Base-by-base conservation (phyloP, 2,888 invertebrate genomes). In the Oeneis ivallda region DNA sequence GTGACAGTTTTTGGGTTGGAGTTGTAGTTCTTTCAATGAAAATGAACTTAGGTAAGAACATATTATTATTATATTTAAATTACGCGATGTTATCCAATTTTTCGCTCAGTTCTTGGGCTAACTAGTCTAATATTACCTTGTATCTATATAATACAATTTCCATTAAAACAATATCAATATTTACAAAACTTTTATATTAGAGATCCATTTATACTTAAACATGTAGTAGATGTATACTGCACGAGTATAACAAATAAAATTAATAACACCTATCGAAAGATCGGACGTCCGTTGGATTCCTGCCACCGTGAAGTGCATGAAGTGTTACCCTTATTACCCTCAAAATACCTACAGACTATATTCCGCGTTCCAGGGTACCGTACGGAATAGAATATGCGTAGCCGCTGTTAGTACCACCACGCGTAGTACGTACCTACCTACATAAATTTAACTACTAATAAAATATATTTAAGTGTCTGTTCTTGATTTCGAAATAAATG, bases 131-230 rank as follows among this genome's bases (percentile, higher is more conserved):
- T 49, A 49, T 10, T 77, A 73, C 70, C 70, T 76, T 47, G 62
- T 57, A 64, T 65, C 64, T 62, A 43, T 64, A 65, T 71, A 74
- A 70, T 64, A 70, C 74, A 74, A 72, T 74, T 74, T 65, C 53
- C 65, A 72, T 73, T 73, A 69, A 66, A 34, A 61, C 74, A 75
- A 75, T 56, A 39, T 39, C 54, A 39, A 17, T 78, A 80, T 79
- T 62, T 75, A 74, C 73, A 74, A 49, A 34, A 50, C 26, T 34
- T 34, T 53, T 17, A 37, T 58, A 43, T 39, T 50, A 19, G 53
- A 43, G 52, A 53, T 53, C 52, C 41, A 53, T 52, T 34, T 17
- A 53, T 43, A 61, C 15, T 10, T 52, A 37, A 15, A 8, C 17
- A 53, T 17, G 10, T 53, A 54, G 17, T 15, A 34, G 32, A n/a